A percentile compares a stretch with the other conserved stretches of the same genome.
Evolutionary conservation across 2,113 vertebrate genomes (phyloP).

Genomic region (Cariama cristata): DNA sequence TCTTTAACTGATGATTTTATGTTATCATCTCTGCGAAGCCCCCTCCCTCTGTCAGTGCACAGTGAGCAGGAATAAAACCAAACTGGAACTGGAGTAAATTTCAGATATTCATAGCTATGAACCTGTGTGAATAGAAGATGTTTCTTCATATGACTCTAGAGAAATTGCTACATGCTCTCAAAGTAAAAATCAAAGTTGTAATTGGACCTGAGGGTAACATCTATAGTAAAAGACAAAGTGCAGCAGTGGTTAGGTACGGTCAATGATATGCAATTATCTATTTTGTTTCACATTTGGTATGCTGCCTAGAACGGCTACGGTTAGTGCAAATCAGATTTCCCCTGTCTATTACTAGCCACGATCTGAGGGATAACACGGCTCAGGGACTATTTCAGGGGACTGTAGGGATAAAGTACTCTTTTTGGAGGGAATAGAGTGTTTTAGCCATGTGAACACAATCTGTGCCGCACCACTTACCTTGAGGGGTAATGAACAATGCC

Average conservation of each 20-base stretch:
- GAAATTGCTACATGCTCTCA: neutral
- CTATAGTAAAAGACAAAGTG: neutral
- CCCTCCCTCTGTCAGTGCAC: neutral
- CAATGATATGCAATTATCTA: neutral
- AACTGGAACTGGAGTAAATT: neutral
- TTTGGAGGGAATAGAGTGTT: neutral
- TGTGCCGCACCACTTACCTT: rapidly evolving
- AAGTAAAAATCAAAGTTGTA: neutral
- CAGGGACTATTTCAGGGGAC: neutral
- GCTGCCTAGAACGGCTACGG: rapidly evolving
- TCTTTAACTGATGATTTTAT: neutral
- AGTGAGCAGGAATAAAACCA: neutral
- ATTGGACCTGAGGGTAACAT: neutral
- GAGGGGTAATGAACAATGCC: neutral
- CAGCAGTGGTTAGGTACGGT: neutral
- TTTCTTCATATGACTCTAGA: neutral
- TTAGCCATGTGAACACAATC: neutral
- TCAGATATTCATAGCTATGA: neutral
- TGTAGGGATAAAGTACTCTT: neutral
- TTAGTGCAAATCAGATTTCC: neutral
- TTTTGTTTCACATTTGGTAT: neutral
- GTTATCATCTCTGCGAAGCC: neutral
- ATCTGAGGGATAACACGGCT: neutral
- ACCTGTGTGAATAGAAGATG: neutral
- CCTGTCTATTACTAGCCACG: neutral